These are phyloP conservation scores for Leptinotarsa defecta DNA, from an alignment of 1,140 invertebrate genomes.

Conservation along the genomic window DNA sequence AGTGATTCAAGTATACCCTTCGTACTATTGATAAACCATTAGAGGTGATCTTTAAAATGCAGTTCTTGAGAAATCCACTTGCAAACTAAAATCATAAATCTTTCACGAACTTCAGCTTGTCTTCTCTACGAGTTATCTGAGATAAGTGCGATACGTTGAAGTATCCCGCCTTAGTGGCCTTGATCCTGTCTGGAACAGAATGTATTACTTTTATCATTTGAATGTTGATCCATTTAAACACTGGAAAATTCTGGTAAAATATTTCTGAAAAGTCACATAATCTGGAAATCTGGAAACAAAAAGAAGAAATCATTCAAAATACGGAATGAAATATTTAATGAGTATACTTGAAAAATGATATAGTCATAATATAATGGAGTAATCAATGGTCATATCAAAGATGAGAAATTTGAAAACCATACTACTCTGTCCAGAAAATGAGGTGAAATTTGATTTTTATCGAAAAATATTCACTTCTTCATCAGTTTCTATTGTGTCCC, in stretches of 20 bases:
- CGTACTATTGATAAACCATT: neutral
- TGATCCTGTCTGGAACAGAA: constrained; percentile 8
- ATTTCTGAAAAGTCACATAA: too few relatives aligned
- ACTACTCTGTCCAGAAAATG: too few relatives aligned
- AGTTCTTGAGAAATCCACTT: neutral
- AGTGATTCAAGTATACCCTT: neutral
- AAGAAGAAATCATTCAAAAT: too few relatives aligned
- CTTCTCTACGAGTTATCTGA: constrained; percentile 20
- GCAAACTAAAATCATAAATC: constrained; percentile 31
- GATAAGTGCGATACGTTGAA: constrained; percentile 25
- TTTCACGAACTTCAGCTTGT: constrained; percentile 26
- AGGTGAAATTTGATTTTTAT: too few relatives aligned
- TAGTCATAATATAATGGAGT: too few relatives aligned
- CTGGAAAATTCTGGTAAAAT: neutral
- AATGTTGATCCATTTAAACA: neutral
- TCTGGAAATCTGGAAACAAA: too few relatives aligned
- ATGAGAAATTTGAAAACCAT: too few relatives aligned
- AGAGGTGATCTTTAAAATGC: neutral
- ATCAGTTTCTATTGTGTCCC: too few relatives aligned
- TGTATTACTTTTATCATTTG: constrained; percentile 24
- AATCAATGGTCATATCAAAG: too few relatives aligned
- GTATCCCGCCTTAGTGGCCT: constrained; percentile 23
- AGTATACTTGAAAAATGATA: too few relatives aligned
- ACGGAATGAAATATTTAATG: too few relatives aligned
- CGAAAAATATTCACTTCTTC: too few relatives aligned